phyloP scores from a whole-genome alignment of 2,888 invertebrate species.

The Metacarcinus magister region DNA sequence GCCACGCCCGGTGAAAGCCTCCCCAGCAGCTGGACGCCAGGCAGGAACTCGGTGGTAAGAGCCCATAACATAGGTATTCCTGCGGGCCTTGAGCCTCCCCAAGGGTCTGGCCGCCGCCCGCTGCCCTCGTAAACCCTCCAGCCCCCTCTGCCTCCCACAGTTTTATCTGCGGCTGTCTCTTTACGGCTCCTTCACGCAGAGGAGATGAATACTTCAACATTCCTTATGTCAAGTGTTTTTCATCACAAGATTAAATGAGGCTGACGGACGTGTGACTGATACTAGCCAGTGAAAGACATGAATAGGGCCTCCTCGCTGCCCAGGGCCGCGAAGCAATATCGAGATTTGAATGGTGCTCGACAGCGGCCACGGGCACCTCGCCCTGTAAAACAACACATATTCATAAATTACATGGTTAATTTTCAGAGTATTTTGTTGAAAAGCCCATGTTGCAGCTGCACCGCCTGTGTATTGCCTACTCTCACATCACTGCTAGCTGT shows the following conservation, averaged over 20 bases:
- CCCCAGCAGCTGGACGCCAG: not conserved
- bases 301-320: not conserved
- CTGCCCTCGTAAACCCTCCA: constrained; percentile 19
- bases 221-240: constrained; percentile 37
- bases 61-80: constrained; percentile 26
- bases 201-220: constrained; percentile 19
- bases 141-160: constrained; percentile 21
- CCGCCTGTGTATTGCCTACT: not conserved
- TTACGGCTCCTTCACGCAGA: constrained; percentile 27
- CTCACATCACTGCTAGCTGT: not conserved
- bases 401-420: not conserved
- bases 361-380: not conserved
- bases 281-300: not conserved
- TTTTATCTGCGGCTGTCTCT: constrained; percentile 43
- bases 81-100: not conserved
- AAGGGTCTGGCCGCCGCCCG: not conserved
- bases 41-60: constrained; percentile 1
- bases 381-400: not conserved
- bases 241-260: not conserved
- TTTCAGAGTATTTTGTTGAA: not conserved
- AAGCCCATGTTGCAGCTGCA: not conserved
- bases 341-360: not conserved
- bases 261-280: not conserved
- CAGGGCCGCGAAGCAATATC: not conserved
- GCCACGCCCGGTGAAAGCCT: not conserved